phyloP scores from a whole-genome alignment of 2,888 invertebrate species.

The Gastracanthus pulcherrimus region DNA sequence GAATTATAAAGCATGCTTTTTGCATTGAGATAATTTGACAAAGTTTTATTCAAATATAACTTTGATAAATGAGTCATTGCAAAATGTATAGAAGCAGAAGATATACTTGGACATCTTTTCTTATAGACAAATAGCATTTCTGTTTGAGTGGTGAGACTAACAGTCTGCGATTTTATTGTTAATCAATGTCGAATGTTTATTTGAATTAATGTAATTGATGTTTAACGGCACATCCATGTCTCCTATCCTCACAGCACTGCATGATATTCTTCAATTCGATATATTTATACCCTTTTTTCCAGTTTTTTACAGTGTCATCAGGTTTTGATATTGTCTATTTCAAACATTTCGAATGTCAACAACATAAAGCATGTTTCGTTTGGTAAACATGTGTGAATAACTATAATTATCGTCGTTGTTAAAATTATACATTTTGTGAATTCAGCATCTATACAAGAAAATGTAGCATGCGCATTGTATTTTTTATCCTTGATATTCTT shows the following conservation, averaged over 20 bases:
- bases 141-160: slow-evolving; percentile 62
- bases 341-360: background rate
- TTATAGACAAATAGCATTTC: background rate
- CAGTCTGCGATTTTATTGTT: slow-evolving; percentile 41
- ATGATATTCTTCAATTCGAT: slow-evolving; percentile 62
- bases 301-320: background rate
- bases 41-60: background rate
- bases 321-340: background rate
- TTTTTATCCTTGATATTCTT: background rate
- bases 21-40: too few species aligned
- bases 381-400: background rate
- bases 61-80: too few species aligned
- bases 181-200: slow-evolving; percentile 63
- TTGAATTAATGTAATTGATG: slow-evolving; percentile 39
- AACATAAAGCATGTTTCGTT: slow-evolving; percentile 16
- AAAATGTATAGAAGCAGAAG: background rate
- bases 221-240: slow-evolving; percentile 76
- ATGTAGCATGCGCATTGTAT: slow-evolving; percentile 19
- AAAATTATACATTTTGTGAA: slow-evolving; percentile 1
- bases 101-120: too few species aligned
- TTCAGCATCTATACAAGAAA: background rate
- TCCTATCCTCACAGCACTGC: slow-evolving; percentile 76
- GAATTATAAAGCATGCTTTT: background rate
- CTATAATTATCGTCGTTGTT: slow-evolving; percentile 11
- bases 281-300: slow-evolving; percentile 12